phyloP scores from a whole-genome alignment of 2,888 invertebrate genomes.

The Chironomus tentans region DNA sequence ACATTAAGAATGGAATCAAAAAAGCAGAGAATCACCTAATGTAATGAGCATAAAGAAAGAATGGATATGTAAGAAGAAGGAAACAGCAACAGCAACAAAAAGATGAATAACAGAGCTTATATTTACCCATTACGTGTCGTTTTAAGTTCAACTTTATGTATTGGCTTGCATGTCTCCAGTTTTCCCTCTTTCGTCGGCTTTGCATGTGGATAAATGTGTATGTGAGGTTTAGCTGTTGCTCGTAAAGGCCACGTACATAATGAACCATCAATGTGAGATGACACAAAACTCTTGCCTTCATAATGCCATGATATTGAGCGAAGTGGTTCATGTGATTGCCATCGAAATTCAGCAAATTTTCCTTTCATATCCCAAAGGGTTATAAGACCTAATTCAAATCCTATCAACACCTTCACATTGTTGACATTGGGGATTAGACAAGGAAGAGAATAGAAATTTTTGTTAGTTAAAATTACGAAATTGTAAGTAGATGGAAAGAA shows the following conservation, averaged over 20 bases:
- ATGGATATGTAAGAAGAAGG: not conserved
- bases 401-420: constrained; percentile 73
- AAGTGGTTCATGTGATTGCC: constrained; percentile 65
- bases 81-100: constrained; percentile 3
- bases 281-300: constrained; percentile 96
- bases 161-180: constrained; percentile 86
- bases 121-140: constrained; percentile 72
- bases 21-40: not conserved
- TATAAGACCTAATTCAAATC: constrained; percentile 88
- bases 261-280: constrained; percentile 91
- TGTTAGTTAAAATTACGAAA: too few relatives aligned
- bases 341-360: constrained; percentile 78
- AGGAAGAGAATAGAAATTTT: not conserved
- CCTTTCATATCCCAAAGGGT: constrained; percentile 92
- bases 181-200: constrained; percentile 89
- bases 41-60: not conserved
- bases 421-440: too few relatives aligned
- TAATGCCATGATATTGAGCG: constrained; percentile 92
- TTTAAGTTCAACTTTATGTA: constrained; percentile 94
- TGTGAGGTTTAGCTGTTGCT: constrained; percentile 64
- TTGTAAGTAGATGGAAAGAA: too few relatives aligned
- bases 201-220: constrained; percentile 83
- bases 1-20: not conserved
- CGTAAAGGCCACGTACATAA: constrained; percentile 87
- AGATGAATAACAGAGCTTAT: not conserved